These are phyloP conservation scores for Stenotaenia linearis DNA, from an alignment of 2,888 invertebrate genomes.

Conservation along the genomic window DNA sequence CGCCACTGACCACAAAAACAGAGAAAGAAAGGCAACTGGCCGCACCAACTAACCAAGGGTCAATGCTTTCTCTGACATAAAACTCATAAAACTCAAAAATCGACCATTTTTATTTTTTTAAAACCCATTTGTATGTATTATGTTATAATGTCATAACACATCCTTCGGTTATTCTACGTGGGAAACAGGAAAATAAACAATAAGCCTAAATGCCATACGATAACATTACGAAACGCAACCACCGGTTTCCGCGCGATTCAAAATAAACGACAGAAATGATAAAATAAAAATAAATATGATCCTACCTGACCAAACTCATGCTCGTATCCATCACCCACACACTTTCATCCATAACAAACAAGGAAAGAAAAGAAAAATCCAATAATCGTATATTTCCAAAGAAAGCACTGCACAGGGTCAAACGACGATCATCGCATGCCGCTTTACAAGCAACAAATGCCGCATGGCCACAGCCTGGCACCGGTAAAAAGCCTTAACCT, in stretches of 20 bases:
- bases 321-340: background rate
- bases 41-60: background rate
- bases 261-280: background rate
- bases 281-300: background rate
- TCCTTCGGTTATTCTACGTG: too few relatives aligned
- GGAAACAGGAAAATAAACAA: background rate
- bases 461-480: conserved; percentile 23
- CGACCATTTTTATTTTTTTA: too few relatives aligned
- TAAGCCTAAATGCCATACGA: background rate
- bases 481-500: conserved; percentile 7
- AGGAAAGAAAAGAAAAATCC: background rate
- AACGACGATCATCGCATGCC: background rate
- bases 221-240: background rate
- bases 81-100: too few relatives aligned
- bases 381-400: background rate
- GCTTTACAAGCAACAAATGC: background rate
- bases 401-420: background rate
- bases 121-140: background rate
- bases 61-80: background rate
- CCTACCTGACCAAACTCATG: background rate
- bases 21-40: conserved; percentile 24
- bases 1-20: conserved; percentile 21
- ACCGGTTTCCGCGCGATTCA: background rate
- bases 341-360: conserved; percentile 6
- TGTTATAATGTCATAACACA: too few relatives aligned